Evolutionary conservation across 1,140 invertebrate genomes (phyloP).

Genomic region (Drosophila nasuta): DNA sequence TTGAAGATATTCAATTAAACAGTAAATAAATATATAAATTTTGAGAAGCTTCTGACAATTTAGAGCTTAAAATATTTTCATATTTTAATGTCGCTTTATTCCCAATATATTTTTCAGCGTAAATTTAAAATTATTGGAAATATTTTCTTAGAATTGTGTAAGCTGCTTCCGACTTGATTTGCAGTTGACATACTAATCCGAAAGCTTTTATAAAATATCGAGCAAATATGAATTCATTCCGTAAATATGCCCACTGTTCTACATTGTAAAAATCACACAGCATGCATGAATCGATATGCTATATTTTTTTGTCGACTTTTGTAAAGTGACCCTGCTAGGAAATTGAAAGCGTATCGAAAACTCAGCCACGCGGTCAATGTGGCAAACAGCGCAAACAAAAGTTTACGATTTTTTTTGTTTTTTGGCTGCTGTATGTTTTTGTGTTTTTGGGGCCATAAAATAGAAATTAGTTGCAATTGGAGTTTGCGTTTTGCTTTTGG

Average conservation of each 20-base stretch:
- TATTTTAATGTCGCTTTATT: too few relatives aligned
- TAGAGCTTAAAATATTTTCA: too few relatives aligned
- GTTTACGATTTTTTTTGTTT: slow-evolving; percentile 21
- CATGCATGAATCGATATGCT: slow-evolving; percentile 31
- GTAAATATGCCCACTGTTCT: slow-evolving; percentile 6
- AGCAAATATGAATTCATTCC: too few relatives aligned
- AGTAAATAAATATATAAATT: background rate
- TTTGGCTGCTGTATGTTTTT: slow-evolving; percentile 5
- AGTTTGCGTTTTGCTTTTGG: slow-evolving; percentile 78
- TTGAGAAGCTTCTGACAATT: too few relatives aligned
- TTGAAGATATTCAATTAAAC: background rate
- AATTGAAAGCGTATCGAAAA: slow-evolving; percentile 77
- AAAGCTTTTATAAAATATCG: background rate
- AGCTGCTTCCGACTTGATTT: background rate
- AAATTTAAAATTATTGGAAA: background rate
- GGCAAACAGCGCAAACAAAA: slow-evolving; percentile 70
- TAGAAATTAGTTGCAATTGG: slow-evolving; percentile 83
- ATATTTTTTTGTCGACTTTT: slow-evolving; percentile 34
- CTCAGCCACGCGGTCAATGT: slow-evolving; percentile 71
- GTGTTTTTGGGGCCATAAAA: slow-evolving; percentile 63
- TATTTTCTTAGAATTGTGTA: background rate
- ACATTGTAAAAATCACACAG: background rate
- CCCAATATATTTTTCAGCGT: too few relatives aligned
- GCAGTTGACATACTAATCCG: background rate
- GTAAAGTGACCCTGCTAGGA: slow-evolving; percentile 63